phyloP scores from a whole-genome alignment of 2,888 invertebrate species.

The Vandiemenella viatica region DNA sequence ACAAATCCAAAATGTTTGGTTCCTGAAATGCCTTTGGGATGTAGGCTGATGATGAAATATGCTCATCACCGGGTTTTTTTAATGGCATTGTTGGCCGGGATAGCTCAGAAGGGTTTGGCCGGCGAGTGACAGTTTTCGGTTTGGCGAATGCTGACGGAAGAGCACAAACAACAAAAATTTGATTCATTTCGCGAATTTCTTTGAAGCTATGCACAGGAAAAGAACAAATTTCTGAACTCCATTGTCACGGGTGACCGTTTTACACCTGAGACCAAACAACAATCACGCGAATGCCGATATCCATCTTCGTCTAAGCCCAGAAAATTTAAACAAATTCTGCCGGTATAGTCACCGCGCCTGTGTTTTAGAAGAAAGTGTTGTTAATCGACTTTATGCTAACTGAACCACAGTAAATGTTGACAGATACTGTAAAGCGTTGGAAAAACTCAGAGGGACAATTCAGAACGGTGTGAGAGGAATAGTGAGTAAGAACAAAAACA shows the following conservation, averaged over 20 bases:
- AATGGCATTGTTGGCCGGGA: no score
- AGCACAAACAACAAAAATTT: neutral
- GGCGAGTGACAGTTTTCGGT: neutral
- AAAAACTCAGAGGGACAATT: neutral
- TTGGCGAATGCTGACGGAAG: neutral
- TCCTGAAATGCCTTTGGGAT: no score
- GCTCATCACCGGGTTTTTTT: no score
- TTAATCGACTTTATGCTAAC: neutral
- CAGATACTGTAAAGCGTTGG: neutral
- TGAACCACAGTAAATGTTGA: neutral
- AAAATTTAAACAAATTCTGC: neutral
- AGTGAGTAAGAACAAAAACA: neutral
- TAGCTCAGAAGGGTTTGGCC: neutral
- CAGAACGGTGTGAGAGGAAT: neutral
- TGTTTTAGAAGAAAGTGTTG: no score
- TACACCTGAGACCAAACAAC: conserved; percentile 1
- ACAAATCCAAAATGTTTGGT: no score
- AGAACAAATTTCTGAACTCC: neutral
- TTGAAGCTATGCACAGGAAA: neutral
- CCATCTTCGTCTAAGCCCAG: neutral
- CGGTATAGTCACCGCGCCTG: neutral
- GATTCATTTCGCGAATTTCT: neutral
- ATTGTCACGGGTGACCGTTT: neutral
- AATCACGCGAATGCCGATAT: neutral
- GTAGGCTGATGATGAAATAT: no score